A percentile compares a stretch with the other conserved stretches of the same genome.
phyloP scores from a whole-genome alignment of 2,888 invertebrate species.

The Trilocha varians region DNA sequence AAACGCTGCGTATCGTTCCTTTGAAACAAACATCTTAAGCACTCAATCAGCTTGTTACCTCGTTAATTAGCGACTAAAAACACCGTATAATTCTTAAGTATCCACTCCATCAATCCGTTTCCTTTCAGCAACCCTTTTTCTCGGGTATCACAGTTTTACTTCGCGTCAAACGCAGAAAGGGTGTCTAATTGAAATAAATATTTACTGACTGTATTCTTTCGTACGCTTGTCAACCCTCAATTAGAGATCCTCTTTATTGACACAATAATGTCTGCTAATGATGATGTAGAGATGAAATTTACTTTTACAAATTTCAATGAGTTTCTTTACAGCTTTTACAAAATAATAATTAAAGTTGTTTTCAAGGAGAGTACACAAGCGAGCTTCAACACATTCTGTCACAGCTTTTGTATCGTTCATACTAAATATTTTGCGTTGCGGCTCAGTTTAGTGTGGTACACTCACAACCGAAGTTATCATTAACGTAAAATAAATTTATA shows the following conservation, averaged over 20 bases:
- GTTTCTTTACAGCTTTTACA: no score
- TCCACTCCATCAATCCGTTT: slow-evolving; percentile 46
- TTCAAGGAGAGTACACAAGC: no score
- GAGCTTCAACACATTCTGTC: no score
- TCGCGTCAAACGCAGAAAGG: slow-evolving; percentile 51
- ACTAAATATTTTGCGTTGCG: no score
- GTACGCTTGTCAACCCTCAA: slow-evolving; percentile 24
- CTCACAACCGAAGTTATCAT: no score
- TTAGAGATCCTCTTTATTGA: slow-evolving; percentile 23
- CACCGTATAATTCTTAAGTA: slow-evolving; percentile 40
- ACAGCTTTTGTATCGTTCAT: no score
- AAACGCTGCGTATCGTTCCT: no score
- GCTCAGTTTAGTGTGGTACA: no score
- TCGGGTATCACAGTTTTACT: slow-evolving; percentile 53
- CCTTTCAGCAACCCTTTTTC: slow-evolving; percentile 47
- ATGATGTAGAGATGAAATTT: not conserved
- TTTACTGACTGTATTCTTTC: slow-evolving; percentile 55
- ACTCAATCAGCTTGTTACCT: slow-evolving; percentile 37
- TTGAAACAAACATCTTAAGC: not conserved
- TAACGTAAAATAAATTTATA: no score
- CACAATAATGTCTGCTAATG: slow-evolving; percentile 1
- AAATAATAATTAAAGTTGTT: no score
- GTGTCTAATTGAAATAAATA: slow-evolving; percentile 64
- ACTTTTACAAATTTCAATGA: slow-evolving; percentile 1
- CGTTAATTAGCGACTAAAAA: slow-evolving; percentile 53